Conservation (phyloP, 1,140 invertebrate species). For the Drosophila melanica region DNA sequence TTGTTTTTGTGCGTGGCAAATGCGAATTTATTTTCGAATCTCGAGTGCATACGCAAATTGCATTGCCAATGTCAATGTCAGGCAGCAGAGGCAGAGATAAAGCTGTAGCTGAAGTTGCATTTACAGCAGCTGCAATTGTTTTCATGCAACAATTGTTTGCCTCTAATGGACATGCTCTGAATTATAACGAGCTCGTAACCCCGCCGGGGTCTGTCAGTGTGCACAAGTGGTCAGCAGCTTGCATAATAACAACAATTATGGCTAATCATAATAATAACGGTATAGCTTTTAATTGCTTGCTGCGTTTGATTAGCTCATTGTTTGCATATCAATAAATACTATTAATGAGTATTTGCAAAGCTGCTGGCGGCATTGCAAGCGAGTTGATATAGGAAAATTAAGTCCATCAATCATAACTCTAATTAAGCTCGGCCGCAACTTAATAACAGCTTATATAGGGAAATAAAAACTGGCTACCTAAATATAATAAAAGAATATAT, state of each 20-base stretch:
- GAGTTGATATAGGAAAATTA: conserved; percentile 9
- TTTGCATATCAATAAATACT: conserved; percentile 50
- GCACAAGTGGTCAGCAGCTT: conserved; percentile 55
- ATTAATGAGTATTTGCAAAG: conserved; percentile 49
- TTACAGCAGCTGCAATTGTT: conserved; percentile 46
- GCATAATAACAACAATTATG: conserved; percentile 25
- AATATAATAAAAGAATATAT: not conserved
- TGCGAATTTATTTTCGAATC: not conserved
- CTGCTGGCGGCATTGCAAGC: conserved; percentile 17
- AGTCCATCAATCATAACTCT: conserved; percentile 18
- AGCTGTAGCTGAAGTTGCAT: conserved; percentile 32
- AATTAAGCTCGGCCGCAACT: not conserved
- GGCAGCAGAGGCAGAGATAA: conserved; percentile 18
- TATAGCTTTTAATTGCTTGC: conserved; percentile 68
- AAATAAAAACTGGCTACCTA: not conserved
- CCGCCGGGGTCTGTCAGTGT: conserved; percentile 36
- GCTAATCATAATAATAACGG: conserved; percentile 44
- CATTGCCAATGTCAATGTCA: conserved; percentile 34
- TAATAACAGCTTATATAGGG: conserved; percentile 1
- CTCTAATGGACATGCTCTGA: conserved; percentile 13
- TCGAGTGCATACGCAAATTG: conserved; percentile 16
- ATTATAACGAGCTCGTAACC: conserved; percentile 23
- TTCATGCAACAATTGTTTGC: conserved; percentile 29
- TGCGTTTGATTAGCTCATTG: conserved; percentile 61
- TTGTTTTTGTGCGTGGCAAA: not conserved